Evolutionary conservation across 2,888 invertebrate species (phyloP), one percentile per base, ranked within the genome.

Genomic region (Stenodera caucasica): DNA sequence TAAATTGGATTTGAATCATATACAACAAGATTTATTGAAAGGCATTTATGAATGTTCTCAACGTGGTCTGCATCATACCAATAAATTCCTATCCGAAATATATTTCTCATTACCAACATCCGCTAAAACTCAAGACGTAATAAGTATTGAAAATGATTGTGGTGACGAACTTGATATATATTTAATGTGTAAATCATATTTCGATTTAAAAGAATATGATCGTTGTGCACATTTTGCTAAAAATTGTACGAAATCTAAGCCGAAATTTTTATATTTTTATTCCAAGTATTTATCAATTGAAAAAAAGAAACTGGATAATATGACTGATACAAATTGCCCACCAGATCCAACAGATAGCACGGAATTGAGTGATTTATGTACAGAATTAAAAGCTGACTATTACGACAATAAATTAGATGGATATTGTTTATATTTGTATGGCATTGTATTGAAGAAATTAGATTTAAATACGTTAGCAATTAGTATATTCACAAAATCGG

Each of bases 151-250:
- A 37, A 78, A 82, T 7, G 82, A 84, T 51, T 78, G 81, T 8
- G 82, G 82, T 26, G 86, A 88, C 58, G 91, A 92, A 70, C 84
- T 84, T 65, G 91, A 92, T 74, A 82, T 84, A 23, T 96, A 92
- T 77, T 84, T 85, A 40, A 78, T 96, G 67, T 92, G 94, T 0
- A 94, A 93, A 78, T 89, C 90, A 65, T 96, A 93, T 78, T 96
- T 95, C 76, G 94, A 96, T 80, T 83, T 91, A 49, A 90, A 92
- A 70, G 97, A 98, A 79, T 97, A 94, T 78, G 94, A 95, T 73
- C 84, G 94, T 74, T 90, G 92, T 57, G 91, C 93, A 0, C 89
- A 89, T 81, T 93, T 92, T 74, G 83, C 92, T 7, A 86, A 90
- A 70, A 85, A 88, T 61, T 89, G 90, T 70, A 82, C 82, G 40